phyloP scores from a whole-genome alignment of 2,888 invertebrate species.

The Bombyx huttoni region DNA sequence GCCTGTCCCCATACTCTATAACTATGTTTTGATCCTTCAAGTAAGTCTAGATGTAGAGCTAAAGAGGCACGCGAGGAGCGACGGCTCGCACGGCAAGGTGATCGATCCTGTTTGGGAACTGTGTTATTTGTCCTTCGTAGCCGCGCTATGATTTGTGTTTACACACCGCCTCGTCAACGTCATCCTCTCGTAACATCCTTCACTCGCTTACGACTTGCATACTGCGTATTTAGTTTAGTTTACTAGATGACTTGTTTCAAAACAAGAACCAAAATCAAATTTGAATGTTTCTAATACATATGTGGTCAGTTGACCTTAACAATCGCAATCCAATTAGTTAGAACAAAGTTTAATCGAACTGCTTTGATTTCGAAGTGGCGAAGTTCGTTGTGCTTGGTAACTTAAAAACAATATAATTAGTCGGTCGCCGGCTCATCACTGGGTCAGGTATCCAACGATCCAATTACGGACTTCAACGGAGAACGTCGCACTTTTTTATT shows the following conservation, averaged over 20 bases:
- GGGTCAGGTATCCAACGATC: neutral
- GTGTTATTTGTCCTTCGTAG: constrained; percentile 1
- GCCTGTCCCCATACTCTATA: constrained; percentile 36
- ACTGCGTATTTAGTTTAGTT: neutral
- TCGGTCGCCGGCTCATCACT: constrained; percentile 1
- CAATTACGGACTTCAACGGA: neutral
- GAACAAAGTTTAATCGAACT: neutral
- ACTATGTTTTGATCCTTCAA: constrained; percentile 35
- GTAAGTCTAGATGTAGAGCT: constrained; percentile 49
- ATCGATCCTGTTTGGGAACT: constrained; percentile 11
- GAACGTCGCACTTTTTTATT: neutral
- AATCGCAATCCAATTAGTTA: neutral
- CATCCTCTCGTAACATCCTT: neutral
- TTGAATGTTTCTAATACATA: too few relatives aligned
- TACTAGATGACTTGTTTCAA: too few relatives aligned
- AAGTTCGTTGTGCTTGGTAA: too few relatives aligned
- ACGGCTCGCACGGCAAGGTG: constrained; percentile 13
- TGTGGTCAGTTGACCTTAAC: neutral
- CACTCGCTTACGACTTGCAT: neutral
- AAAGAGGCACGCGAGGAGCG: too few relatives aligned
- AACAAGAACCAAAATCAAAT: too few relatives aligned
- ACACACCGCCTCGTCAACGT: constrained; percentile 7
- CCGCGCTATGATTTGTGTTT: constrained; percentile 9
- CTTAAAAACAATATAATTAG: neutral
- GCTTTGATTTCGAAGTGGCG: neutral